Percentiles rank a stretch among this genome's conserved stretches.
These are phyloP conservation scores for Mobula birostris DNA, from an alignment of 2,113 vertebrate genomes.

Conservation along the genomic window DNA sequence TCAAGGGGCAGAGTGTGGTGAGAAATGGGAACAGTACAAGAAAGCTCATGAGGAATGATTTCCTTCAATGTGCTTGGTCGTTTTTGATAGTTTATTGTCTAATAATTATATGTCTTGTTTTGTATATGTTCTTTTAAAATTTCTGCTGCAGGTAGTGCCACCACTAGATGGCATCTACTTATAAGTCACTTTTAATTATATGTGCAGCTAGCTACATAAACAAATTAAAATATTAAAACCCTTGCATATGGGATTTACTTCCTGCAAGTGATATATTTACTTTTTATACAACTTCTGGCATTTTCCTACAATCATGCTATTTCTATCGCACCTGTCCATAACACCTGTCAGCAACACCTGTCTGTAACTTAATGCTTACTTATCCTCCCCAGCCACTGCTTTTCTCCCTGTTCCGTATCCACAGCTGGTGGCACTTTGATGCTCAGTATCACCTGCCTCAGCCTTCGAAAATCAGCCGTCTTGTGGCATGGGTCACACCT, in stretches of 20 bases:
- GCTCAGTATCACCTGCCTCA: background rate
- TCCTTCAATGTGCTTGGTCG: background rate
- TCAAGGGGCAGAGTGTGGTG: no score
- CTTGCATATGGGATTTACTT: background rate
- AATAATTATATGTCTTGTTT: background rate
- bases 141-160: background rate
- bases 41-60: no score
- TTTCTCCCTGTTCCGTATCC: background rate
- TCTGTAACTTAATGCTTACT: background rate
- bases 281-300: background rate
- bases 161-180: slow-evolving; percentile 29
- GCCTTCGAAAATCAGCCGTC: background rate
- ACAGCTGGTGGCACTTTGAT: background rate
- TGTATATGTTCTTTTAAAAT: background rate
- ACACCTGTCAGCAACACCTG: background rate
- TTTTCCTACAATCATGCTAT: background rate
- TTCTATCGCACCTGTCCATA: background rate
- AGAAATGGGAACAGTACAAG: no score
- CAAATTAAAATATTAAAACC: background rate
- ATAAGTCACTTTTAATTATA: background rate
- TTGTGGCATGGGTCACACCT: background rate
- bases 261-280: background rate
- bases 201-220: background rate
- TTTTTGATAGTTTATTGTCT: background rate
- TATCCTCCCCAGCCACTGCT: background rate